Conservation (phyloP, 2,888 invertebrate species). For the Orthonevra nobilis region DNA sequence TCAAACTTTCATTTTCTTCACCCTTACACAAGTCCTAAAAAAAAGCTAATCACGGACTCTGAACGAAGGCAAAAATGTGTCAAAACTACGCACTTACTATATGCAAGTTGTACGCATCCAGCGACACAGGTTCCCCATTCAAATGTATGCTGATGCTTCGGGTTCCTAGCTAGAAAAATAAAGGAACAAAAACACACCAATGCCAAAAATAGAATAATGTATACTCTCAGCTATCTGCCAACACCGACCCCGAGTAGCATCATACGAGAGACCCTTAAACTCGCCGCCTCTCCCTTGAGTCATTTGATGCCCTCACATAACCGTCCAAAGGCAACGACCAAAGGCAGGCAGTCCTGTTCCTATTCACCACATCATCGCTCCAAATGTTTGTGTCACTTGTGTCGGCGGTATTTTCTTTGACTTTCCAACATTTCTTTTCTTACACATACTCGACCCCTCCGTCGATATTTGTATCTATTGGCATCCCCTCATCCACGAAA, state of each 20-base stretch:
- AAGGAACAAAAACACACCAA: slow-evolving; percentile 56
- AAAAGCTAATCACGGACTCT: slow-evolving; percentile 14
- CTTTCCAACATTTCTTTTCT: too few species aligned
- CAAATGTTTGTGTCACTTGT: slow-evolving; percentile 1
- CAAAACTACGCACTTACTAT: slow-evolving; percentile 43
- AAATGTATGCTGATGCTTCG: too few species aligned
- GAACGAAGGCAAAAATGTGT: slow-evolving; percentile 26
- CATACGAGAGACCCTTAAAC: background rate
- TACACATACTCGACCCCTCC: too few species aligned
- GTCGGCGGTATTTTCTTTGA: slow-evolving; percentile 24
- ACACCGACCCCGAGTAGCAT: slow-evolving; percentile 2
- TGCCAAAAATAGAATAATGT: slow-evolving; percentile 58
- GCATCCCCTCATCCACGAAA: background rate
- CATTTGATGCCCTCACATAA: too few species aligned
- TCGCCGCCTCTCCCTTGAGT: background rate
- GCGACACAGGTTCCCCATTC: slow-evolving; percentile 13
- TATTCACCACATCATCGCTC: background rate
- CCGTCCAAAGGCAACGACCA: slow-evolving; percentile 40
- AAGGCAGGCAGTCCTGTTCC: slow-evolving; percentile 9
- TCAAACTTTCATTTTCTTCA: too few species aligned
- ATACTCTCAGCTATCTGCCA: slow-evolving; percentile 42
- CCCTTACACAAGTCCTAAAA: too few species aligned
- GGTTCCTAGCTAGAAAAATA: too few species aligned
- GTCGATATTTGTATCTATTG: too few species aligned
- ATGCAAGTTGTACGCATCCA: slow-evolving; percentile 29